phyloP scores from a whole-genome alignment of 2,888 invertebrate species.

The Leucophenga maculata region DNA sequence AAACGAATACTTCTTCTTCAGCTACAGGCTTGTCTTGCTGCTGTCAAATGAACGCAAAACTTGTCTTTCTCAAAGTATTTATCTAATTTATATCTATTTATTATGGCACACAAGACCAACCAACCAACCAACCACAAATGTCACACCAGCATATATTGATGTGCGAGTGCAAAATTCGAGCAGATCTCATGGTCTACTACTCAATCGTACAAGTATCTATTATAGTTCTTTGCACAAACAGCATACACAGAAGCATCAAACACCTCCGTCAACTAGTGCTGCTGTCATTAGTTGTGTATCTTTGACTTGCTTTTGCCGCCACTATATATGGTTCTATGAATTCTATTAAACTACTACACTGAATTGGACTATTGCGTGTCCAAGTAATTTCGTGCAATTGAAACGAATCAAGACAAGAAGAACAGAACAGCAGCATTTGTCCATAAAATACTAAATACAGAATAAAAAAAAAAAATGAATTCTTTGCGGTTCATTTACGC shows the following conservation, averaged over 20 bases:
- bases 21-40: too few relatives aligned
- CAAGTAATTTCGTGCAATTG: slow-evolving; percentile 25
- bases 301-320: too few relatives aligned
- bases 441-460: background rate
- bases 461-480: background rate
- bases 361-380: slow-evolving; percentile 26
- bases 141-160: too few relatives aligned
- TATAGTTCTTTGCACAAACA: too few relatives aligned
- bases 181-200: background rate
- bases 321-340: background rate
- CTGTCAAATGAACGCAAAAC: background rate
- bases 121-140: too few relatives aligned
- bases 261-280: too few relatives aligned
- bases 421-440: background rate
- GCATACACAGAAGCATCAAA: too few relatives aligned
- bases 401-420: background rate
- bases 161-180: background rate
- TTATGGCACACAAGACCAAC: background rate
- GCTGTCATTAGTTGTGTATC: too few relatives aligned
- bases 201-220: too few relatives aligned
- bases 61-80: slow-evolving; percentile 2
- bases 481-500: background rate
- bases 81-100: slow-evolving; percentile 24
- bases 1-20: too few relatives aligned
- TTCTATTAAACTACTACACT: slow-evolving; percentile 11